Evolutionary conservation across 2,797 vertebrate genomes (phyloP), one percentile per base, ranked within the genome.

Genomic region (Sandelia bainsii): DNA sequence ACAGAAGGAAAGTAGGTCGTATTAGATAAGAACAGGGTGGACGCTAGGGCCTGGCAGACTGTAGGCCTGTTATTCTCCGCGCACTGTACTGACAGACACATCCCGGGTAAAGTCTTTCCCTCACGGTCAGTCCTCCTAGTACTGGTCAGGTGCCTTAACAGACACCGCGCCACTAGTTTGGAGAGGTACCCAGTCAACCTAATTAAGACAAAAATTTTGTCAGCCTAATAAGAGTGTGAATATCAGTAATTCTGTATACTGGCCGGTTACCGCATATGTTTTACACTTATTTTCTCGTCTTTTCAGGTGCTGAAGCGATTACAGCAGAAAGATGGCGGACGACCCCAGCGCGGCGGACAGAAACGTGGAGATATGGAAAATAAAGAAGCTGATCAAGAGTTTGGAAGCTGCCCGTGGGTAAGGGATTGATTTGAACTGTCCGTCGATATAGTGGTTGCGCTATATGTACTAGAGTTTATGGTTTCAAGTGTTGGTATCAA

Each of bases 351-450:
- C 97, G 94, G 96, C 97, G 91, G 97, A 99, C 91, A 96, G 97
- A 94, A 99, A 98, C 95, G 97, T 99, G 96, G 97, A 99, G 93
- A 99, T 99, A 91, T 99, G 97, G 97, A 99, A 98, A 95, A 99
- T 99, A 94, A 99, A 99, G 95, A 99, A 99, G 93, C 97, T 99
- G 92, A 98, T 99, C 85, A 98, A 98, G 94, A 99, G 97, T 96
- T 95, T 99, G 91, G 96, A 98, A 92, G 97, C 97, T 81, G 97
- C 97, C 81, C 95, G 97, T 72, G 97, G 97, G 97, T 98, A 93
- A 93, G 96, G 44, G 57, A 53, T 51, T 5, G 2, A 8, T 57
- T 42, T 44, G 5, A 42, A 22, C 2, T 4, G 25, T 5, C 20
- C 67, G 34, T 58, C 13, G 17, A 61, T 42, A 1, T 4, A 0